phyloP scores from a whole-genome alignment of 2,888 invertebrate genomes.

The Agrotis puta region DNA sequence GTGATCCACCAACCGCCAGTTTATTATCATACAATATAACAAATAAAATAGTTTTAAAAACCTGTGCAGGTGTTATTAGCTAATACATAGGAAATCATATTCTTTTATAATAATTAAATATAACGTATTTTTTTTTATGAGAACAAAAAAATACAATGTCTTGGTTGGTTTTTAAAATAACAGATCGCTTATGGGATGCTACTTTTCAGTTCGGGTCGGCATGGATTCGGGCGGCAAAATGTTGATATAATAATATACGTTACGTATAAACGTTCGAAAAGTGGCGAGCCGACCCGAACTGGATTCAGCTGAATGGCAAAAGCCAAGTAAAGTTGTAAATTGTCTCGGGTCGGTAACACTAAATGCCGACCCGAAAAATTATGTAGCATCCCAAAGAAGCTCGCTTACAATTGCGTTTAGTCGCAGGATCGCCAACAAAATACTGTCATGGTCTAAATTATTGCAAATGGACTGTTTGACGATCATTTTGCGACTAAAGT shows the following conservation, averaged over 20 bases:
- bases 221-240: not conserved
- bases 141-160: constrained; percentile 60
- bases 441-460: constrained; percentile 56
- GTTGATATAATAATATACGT: not conserved
- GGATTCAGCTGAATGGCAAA: not conserved
- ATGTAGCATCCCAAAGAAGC: constrained; percentile 11
- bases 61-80: constrained; percentile 67
- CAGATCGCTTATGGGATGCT: constrained; percentile 35
- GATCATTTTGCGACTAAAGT: constrained; percentile 32
- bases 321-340: not conserved
- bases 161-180: constrained; percentile 58
- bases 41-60: constrained; percentile 73
- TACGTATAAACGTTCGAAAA: not conserved
- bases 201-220: not conserved
- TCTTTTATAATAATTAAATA: constrained; percentile 62
- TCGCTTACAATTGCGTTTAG: constrained; percentile 13
- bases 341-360: not conserved
- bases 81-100: constrained; percentile 70
- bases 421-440: constrained; percentile 50
- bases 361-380: not conserved
- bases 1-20: constrained; percentile 73
- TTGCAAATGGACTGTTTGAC: constrained; percentile 54
- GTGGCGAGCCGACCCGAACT: not conserved
- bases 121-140: constrained; percentile 58
- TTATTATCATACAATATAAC: constrained; percentile 75